Evolutionary conservation across 92 coral and sea anemone genomes (phyloP).

Genomic region (Epizoanthus scotinus): DNA sequence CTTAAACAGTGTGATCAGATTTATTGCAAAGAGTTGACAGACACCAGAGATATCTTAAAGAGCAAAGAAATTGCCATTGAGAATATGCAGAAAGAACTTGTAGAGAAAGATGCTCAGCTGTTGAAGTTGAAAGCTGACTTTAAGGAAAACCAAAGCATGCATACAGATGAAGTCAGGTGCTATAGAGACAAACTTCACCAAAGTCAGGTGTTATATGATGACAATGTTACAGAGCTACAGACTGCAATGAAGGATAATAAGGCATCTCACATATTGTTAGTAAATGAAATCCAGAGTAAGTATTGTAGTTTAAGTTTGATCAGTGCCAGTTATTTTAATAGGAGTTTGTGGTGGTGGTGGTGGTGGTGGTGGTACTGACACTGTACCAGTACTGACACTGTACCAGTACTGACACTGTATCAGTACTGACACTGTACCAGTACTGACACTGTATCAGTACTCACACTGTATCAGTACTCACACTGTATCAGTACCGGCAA

Average conservation of each 20-base stretch:
- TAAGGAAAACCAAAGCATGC: conserved; percentile 55
- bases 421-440: too few species aligned
- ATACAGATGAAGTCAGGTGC: conserved; percentile 29
- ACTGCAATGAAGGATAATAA: conserved; percentile 1
- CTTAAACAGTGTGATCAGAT: conserved; percentile 53
- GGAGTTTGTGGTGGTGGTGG: too few species aligned
- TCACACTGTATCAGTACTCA: too few species aligned
- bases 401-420: too few species aligned
- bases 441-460: too few species aligned
- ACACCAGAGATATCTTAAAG: conserved; percentile 45
- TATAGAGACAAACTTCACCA: conserved; percentile 44
- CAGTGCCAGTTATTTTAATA: too few species aligned
- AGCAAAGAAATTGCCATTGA: conserved; percentile 53
- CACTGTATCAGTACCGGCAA: too few species aligned
- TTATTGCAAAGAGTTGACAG: conserved; percentile 56
- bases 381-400: too few species aligned
- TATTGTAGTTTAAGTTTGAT: background rate
- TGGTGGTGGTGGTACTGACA: too few species aligned
- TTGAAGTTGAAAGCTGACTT: conserved; percentile 41
- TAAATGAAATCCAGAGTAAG: conserved; percentile 18
- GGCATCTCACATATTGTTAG: background rate
- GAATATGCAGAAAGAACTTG: conserved; percentile 42
- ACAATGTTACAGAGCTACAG: conserved; percentile 10
- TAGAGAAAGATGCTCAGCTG: conserved; percentile 53
- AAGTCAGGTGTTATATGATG: conserved; percentile 51